Percentiles rank a stretch among this genome's conserved stretches.
These are phyloP conservation scores for Heliconius congener DNA, from an alignment of 1,140 invertebrate species.

Conservation along the genomic window DNA sequence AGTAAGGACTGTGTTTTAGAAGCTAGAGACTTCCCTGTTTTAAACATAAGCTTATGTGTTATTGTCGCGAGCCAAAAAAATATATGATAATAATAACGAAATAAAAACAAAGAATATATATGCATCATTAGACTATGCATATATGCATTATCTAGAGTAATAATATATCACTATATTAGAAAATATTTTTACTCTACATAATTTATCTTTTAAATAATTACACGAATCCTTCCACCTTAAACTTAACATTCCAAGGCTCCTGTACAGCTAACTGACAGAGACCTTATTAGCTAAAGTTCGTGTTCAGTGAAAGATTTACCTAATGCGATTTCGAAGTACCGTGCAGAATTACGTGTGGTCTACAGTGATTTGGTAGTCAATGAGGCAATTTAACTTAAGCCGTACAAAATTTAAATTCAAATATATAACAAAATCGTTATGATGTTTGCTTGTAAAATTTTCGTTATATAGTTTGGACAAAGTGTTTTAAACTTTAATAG, in stretches of 20 bases:
- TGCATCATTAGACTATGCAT: no score
- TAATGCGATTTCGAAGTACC: conserved; percentile 58
- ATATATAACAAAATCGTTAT: conserved; percentile 26
- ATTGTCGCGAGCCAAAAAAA: no score
- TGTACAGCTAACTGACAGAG: conserved; percentile 54
- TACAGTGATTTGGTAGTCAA: conserved; percentile 65
- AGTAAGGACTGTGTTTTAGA: no score
- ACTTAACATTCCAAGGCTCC: conserved; percentile 16
- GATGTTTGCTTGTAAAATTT: not conserved
- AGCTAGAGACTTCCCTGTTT: no score
- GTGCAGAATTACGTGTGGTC: conserved; percentile 61
- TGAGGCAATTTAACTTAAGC: conserved; percentile 56
- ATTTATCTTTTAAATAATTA: not conserved
- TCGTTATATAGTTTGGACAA: not conserved
- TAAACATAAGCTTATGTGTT: no score
- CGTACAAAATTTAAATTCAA: conserved; percentile 24
- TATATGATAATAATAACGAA: no score
- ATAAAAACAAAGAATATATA: no score
- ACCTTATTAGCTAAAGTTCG: conserved; percentile 59
- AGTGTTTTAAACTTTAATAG: not conserved
- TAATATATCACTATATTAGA: not conserved
- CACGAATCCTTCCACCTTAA: not conserved
- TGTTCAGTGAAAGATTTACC: conserved; percentile 56
- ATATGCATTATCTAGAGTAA: no score
- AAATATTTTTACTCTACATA: not conserved